phyloP scores from a whole-genome alignment of 2,797 vertebrate genomes.

The Artibeus jamaicensis region DNA sequence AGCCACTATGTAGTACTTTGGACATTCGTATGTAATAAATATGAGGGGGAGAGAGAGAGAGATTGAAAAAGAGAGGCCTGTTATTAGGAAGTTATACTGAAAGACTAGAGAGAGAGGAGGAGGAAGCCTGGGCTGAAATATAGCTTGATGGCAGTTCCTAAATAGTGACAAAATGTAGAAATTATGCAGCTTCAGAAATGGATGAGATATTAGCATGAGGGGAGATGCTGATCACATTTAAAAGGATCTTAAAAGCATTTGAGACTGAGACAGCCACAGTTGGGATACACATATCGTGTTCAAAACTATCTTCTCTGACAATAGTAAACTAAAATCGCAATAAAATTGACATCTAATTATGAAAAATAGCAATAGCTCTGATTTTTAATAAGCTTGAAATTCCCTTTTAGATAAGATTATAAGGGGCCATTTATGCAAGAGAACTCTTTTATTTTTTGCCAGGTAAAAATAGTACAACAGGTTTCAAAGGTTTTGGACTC shows the following conservation, averaged over 20 bases:
- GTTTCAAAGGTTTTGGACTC: neutral
- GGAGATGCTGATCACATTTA: neutral
- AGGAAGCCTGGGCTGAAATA: neutral
- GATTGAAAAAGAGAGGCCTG: neutral
- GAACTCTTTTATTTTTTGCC: neutral
- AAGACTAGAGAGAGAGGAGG: neutral
- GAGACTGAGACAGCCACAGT: neutral
- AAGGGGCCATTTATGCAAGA: neutral
- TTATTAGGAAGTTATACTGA: neutral
- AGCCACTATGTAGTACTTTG: neutral
- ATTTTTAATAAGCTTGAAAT: neutral
- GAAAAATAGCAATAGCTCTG: neutral
- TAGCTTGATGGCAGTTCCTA: neutral
- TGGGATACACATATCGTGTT: neutral
- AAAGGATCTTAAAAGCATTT: neutral
- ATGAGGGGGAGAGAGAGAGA: neutral
- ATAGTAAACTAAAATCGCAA: neutral
- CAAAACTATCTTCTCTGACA: neutral
- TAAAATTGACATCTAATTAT: neutral
- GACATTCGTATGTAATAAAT: neutral
- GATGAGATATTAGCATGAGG: neutral
- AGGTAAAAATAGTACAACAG: neutral
- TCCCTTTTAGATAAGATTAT: neutral
- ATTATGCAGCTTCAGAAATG: neutral
- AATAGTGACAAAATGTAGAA: neutral